Base-by-base conservation (phyloP, 2,888 invertebrate genomes). In the Argyresthia albistria region DNA sequence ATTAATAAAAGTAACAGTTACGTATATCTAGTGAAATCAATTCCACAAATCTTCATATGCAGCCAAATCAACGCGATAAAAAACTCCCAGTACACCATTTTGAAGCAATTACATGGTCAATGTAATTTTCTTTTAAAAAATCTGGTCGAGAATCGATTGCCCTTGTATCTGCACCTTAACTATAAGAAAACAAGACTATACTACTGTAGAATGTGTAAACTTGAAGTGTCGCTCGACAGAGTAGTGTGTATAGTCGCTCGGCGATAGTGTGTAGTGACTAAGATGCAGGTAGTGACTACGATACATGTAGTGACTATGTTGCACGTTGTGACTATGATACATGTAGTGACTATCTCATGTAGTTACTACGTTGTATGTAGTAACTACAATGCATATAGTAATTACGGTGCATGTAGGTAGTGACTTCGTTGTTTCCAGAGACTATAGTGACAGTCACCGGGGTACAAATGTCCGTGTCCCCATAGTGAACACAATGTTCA, bases 171-270 rank as follows among this genome's bases (percentile, higher is more conserved):
- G 39, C 10, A 39, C n/a, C 3, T 39, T 11, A 6, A 39, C n/a
- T 11, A 39, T 39, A 39, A 11, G 39, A 1, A 39, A 39, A 39
- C n/a, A 11, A 39, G 39, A 39, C 9, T 39, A 39, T 11, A 39
- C n/a, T 11, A 39, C n/a, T 39, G 2, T 11, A 11, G 10, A 39
- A 39, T 39, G 10, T n/a, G 6, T 51, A 14, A 25, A 43, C 76
- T 83, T 83, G 86, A 86, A 82, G 80, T 86, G 80, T 83, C 75
- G 86, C 86, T 86, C 86, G 86, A 84, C 80, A 78, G 79, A 67
- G 67, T 69, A 68, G 70, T 67, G n/a, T 39, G 3, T 6, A 39
- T 39, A 39, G 39, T 56, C 62, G 64, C 64, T 39, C 63, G 57
- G 71, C 72, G 71, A 70, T 65, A 62, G 78, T 84, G 84, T 39